Conservation (phyloP, 2,797 vertebrate genomes). For the Valencia hispanica region DNA sequence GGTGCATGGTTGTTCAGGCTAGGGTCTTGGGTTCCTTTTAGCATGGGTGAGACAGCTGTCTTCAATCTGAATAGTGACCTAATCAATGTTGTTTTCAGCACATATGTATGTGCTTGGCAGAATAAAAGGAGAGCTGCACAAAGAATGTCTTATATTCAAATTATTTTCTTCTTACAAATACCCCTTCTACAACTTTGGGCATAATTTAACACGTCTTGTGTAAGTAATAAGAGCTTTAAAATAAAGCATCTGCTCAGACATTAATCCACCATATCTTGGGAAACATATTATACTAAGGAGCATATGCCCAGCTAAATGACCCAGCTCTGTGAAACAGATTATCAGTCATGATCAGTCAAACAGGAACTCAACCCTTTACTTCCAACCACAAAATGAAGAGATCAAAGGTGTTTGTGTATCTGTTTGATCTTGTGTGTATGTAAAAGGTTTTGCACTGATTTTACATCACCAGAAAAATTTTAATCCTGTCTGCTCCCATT, state of each 20-base stretch:
- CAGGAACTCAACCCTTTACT: conserved; percentile 3
- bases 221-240: conserved; percentile 1
- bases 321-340: conserved; percentile 6
- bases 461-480: conserved; percentile 26
- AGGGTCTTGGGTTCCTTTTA: background rate
- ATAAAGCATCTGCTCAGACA: background rate
- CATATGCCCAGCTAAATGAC: background rate
- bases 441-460: background rate
- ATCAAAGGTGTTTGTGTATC: background rate
- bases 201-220: background rate
- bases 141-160: background rate
- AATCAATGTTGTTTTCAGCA: background rate
- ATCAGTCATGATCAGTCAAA: conserved; percentile 21
- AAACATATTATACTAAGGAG: background rate
- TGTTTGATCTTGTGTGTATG: background rate
- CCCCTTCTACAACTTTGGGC: background rate
- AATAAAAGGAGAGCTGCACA: background rate
- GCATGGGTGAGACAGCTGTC: background rate
- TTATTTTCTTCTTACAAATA: background rate
- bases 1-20: background rate
- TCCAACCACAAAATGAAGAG: background rate
- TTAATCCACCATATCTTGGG: background rate
- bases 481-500: conserved; percentile 8
- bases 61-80: background rate
- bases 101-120: background rate